phyloP scores from a whole-genome alignment of 2,113 vertebrate species.

The Gallinago paraguaiae region DNA sequence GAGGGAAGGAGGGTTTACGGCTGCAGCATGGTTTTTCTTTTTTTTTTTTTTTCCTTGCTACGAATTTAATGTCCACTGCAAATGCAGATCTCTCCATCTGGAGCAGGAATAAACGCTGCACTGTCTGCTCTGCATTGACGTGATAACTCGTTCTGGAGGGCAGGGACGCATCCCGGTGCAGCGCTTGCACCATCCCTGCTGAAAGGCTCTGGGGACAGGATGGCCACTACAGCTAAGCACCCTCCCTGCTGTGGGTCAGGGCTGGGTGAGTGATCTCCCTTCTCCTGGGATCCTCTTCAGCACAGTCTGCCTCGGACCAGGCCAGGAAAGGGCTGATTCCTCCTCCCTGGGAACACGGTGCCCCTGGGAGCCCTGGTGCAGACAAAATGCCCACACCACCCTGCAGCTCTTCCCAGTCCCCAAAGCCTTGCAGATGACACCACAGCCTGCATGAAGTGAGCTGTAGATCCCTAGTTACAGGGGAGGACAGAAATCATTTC shows the following conservation, averaged over 20 bases:
- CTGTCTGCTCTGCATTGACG: not conserved
- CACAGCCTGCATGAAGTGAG: not conserved
- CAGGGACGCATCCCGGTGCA: not conserved
- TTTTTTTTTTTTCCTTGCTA: not conserved
- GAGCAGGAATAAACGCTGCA: not conserved
- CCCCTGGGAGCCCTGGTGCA: not conserved
- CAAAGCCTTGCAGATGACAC: not conserved
- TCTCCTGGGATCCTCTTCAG: not conserved
- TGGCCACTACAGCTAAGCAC: accelerated
- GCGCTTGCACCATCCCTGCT: not conserved
- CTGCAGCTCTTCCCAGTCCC: not conserved
- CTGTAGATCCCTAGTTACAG: not conserved
- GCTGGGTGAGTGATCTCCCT: not conserved
- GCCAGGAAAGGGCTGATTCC: not conserved
- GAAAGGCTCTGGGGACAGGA: not conserved
- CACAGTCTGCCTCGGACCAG: not conserved
- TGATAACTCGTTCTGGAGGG: not conserved
- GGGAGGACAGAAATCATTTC: not conserved
- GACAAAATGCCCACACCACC: not conserved
- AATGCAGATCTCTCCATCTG: conserved; percentile 12
- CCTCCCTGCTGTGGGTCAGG: not conserved
- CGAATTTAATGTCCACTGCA: not conserved
- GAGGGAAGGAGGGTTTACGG: not conserved
- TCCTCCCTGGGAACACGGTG: not conserved
- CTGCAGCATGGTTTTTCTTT: not conserved